Base-by-base conservation (phyloP, 2,888 invertebrate species). In the Noctua janthina region DNA sequence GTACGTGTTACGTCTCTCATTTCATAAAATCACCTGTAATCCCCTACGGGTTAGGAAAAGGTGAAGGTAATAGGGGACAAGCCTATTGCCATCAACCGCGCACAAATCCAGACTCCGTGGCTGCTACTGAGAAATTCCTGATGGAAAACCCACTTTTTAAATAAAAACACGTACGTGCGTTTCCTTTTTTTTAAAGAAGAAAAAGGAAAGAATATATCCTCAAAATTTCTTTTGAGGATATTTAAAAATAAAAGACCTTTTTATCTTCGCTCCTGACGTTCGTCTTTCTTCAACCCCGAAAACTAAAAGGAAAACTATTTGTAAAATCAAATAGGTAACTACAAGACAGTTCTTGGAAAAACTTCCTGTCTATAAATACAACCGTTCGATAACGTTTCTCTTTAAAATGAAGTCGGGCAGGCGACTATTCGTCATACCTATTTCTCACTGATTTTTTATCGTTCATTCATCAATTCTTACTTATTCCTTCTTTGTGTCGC, bases 1-100 rank as follows among this genome's bases (percentile, higher is more conserved):
- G 97, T 96, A 91, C n/a, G 69, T 17, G 20, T 23, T 39, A 15
- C 11, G n/a, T n/a, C 0, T 46, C 10, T 35, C 23, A 82, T 17
- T 10, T 23, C 39, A 11, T 2, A 62, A 29, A 15, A 0, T 2
- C 29, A n/a, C 29, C n/a, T 6, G 13, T 2, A n/a, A 59, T 13
- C 15, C 13, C 15, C 29, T 5, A 29, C 15, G 62, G 6, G 29
- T 59, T 13, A n/a, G 59, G n/a, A 5, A n/a, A 11, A n/a, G n/a
- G 59, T 59, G 59, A 29, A 29, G 29, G 6, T 15, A 15, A 62
- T 54, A 54, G 6, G 62, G 62, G 15, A 29, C 62, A 15, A 15
- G 62, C 6, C 29, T 29, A 6, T 59, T 62, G 29, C n/a, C 15
- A 15, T 1, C 13, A 15, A 62, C 13, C 29, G 56, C 10, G 56